Percentiles rank a stretch among this genome's conserved stretches.
phyloP scores from a whole-genome alignment of 2,113 vertebrate genomes.

The Cepphus grylle region DNA sequence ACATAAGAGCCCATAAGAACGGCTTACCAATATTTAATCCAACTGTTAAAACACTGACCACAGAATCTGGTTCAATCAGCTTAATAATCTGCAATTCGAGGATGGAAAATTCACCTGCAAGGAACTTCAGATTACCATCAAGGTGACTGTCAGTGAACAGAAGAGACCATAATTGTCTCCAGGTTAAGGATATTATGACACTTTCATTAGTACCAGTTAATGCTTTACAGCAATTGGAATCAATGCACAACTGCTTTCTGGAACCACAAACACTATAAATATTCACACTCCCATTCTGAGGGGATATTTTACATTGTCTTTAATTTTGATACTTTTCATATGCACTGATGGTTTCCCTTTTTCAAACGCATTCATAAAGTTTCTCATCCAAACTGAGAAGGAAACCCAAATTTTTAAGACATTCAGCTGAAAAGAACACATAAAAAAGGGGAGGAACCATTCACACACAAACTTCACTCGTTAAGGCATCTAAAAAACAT shows the following conservation, averaged over 20 bases:
- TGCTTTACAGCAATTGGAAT: background rate
- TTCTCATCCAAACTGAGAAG: background rate
- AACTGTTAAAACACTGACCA: background rate
- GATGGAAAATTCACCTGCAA: background rate
- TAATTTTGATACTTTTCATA: background rate
- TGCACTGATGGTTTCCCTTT: background rate
- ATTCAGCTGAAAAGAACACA: background rate
- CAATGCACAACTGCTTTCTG: background rate
- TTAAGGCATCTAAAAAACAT: background rate
- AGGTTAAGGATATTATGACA: background rate
- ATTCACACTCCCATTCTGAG: background rate
- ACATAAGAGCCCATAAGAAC: background rate
- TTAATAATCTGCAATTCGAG: background rate
- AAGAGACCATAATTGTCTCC: background rate
- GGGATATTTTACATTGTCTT: background rate
- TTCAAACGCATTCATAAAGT: background rate
- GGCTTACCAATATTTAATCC: background rate
- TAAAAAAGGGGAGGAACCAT: background rate
- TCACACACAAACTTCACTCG: background rate
- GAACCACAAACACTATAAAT: background rate
- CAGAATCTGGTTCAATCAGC: background rate
- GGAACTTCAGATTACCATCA: background rate
- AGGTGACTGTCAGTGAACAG: background rate
- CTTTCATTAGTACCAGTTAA: background rate
- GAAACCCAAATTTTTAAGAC: background rate